phyloP scores from a whole-genome alignment of 1,140 invertebrate species.

The Sinella curviseta region DNA sequence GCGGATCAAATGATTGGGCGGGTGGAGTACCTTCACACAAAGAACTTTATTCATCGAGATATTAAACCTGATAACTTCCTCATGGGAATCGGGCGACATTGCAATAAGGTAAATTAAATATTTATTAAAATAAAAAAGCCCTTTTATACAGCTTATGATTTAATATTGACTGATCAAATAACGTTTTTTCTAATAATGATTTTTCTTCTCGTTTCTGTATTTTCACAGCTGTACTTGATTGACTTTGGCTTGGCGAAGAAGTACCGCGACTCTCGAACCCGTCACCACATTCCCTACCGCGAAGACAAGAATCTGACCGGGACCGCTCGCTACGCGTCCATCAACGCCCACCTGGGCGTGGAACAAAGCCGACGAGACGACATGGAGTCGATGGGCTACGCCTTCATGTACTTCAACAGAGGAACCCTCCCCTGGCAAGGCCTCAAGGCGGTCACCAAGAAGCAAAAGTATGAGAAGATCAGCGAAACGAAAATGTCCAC shows the following conservation, averaged over 20 bases:
- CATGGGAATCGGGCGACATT: slow-evolving; percentile 93
- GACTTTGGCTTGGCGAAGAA: slow-evolving; percentile 97
- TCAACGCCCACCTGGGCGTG: slow-evolving; percentile 93
- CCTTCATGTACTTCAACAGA: slow-evolving; percentile 94
- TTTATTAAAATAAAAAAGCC: too few relatives aligned
- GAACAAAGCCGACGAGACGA: slow-evolving; percentile 87
- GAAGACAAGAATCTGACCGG: slow-evolving; percentile 97
- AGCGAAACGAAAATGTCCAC: slow-evolving; percentile 97
- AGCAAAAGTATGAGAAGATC: slow-evolving; percentile 95
- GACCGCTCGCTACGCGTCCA: slow-evolving; percentile 93
- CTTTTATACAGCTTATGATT: background rate
- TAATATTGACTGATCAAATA: background rate
- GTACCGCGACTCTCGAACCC: slow-evolving; percentile 81
- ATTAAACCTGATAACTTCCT: slow-evolving; percentile 97
- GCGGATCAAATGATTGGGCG: slow-evolving; percentile 90
- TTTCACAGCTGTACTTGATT: slow-evolving; percentile 79
- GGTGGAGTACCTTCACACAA: slow-evolving; percentile 91
- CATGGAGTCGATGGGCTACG: slow-evolving; percentile 94
- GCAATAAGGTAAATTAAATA: slow-evolving; percentile 70
- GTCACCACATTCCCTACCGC: slow-evolving; percentile 86
- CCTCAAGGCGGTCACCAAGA: slow-evolving; percentile 81
- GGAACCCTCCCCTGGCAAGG: slow-evolving; percentile 92
- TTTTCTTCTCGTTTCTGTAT: slow-evolving; percentile 20
- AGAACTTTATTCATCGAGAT: slow-evolving; percentile 94
- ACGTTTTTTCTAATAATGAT: background rate